Evolutionary conservation across 2,113 vertebrate genomes (phyloP).

Genomic region (Otus sunia): DNA sequence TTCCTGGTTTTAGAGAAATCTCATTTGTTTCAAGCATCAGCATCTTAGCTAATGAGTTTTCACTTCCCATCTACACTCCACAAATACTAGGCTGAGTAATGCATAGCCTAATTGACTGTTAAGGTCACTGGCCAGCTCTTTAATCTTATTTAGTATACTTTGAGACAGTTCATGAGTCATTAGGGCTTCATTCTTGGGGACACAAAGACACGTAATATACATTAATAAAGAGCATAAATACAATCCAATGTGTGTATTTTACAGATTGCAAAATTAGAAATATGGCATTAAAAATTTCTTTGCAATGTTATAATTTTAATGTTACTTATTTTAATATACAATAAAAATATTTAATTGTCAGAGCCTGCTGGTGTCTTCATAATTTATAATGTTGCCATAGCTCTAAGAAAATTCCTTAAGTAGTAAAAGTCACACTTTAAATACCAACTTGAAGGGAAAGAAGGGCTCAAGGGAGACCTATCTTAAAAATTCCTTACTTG

Average conservation of each 20-base stretch:
- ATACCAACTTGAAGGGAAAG: background rate
- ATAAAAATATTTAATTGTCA: conserved; percentile 21
- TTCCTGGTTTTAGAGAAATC: background rate
- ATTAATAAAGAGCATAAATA: background rate
- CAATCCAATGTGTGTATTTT: background rate
- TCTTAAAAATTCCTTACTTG: background rate
- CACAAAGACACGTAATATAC: background rate
- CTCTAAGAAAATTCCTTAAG: background rate
- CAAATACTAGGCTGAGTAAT: conserved; percentile 19
- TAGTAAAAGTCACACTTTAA: background rate
- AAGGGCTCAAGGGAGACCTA: background rate
- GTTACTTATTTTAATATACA: background rate
- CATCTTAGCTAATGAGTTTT: conserved; percentile 46
- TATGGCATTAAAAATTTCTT: background rate
- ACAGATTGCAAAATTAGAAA: background rate
- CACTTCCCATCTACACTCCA: background rate
- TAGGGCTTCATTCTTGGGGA: conserved; percentile 10
- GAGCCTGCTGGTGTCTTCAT: background rate
- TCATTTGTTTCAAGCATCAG: background rate
- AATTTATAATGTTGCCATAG: background rate
- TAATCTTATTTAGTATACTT: conserved; percentile 56
- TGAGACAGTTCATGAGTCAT: conserved; percentile 42
- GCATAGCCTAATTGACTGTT: conserved; percentile 33
- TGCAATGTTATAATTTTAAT: background rate
- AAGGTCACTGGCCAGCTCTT: conserved; percentile 43